Evolutionary conservation across 2,113 vertebrate genomes (phyloP), one percentile per base, ranked within the genome.

Genomic region (Aphyosemion australe): DNA sequence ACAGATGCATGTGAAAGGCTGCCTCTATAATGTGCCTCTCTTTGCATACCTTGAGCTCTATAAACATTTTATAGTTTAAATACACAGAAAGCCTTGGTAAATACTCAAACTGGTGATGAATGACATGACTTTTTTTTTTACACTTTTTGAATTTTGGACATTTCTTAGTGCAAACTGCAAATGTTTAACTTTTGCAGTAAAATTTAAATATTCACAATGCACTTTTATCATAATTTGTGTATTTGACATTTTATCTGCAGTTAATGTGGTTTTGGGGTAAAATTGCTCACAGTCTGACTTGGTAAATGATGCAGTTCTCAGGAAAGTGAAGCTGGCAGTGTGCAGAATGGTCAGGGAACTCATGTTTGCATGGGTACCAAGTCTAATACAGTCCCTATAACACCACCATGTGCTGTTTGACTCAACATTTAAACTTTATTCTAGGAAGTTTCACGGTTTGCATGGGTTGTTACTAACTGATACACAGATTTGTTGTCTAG

Each of bases 41-140:
- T 90, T 49, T 84, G 66, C 60, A 77, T 87, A 63, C 77, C 52
- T 72, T 87, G 69, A 88, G 69, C 65, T 87, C 74, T n/a, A 65
- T 41, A 51, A 47, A 55, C 52, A 65, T 79, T 62, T 42, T 67
- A 57, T 43, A 62, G 12, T 52, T 55, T 50, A 16, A 14, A 21
- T 16, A 6, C 51, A 53, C 12, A 51, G 4, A 49, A 48, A 54
- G 4, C 14, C 26, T 41, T 45, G 12, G 37, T 72, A 47, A 43
- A 14, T n/a, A 9, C 34, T 64, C 39, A 55, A 19, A 54, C 26
- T 9, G n/a, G 16, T 47, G 16, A 47, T 2, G 15, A 47, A n/a
- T 47, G 8, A 16, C 16, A n/a, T 18, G 0, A 19, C n/a, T 48
- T 15, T 60, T 48, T 15, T 60, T n/a, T 51, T 45, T 79, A 26